These are phyloP conservation scores for Leuciscus waleckii DNA, from an alignment of 2,797 vertebrate genomes.

Conservation along the genomic window DNA sequence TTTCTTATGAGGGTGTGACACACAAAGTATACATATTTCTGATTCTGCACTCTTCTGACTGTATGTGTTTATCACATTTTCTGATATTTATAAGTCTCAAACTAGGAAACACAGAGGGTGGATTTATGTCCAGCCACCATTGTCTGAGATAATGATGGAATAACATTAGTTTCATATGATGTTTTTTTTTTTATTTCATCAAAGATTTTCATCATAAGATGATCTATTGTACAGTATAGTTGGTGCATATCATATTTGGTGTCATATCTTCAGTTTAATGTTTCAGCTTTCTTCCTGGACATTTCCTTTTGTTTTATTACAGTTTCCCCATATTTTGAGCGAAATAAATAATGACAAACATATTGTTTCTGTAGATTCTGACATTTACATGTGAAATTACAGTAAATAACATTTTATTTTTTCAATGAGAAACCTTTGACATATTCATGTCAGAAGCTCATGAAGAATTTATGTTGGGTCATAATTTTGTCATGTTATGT, in stretches of 20 bases:
- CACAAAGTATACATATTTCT: neutral
- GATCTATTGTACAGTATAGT: neutral
- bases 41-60: neutral
- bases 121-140: neutral
- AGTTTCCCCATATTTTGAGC: neutral
- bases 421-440: neutral
- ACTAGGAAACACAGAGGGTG: neutral
- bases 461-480: neutral
- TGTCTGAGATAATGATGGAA: neutral
- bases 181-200: neutral
- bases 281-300: neutral
- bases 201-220: neutral
- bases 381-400: slow-evolving; percentile 11
- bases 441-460: neutral
- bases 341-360: slow-evolving; percentile 2
- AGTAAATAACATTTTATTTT: neutral
- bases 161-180: neutral
- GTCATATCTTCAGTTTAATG: neutral
- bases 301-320: slow-evolving; percentile 8
- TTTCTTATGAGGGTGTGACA: neutral
- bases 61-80: too few relatives aligned
- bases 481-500: neutral
- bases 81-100: slow-evolving; percentile 7
- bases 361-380: slow-evolving; percentile 16
- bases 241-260: neutral